A percentile compares a stretch with the other conserved stretches of the same genome.
These are phyloP conservation scores for Dryobota labecula DNA, from an alignment of 2,888 invertebrate genomes.

Conservation along the genomic window DNA sequence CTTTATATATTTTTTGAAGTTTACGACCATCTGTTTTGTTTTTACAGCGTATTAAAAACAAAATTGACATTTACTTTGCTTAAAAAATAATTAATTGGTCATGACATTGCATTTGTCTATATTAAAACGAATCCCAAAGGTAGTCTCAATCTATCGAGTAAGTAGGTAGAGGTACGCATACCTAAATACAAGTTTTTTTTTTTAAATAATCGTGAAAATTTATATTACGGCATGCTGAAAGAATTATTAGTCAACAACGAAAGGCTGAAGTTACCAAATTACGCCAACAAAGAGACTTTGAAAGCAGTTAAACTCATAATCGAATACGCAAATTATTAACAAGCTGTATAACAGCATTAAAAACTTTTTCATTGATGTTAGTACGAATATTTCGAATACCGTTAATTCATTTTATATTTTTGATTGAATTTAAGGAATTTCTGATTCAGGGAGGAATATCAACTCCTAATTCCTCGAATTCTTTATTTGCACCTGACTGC, in stretches of 20 bases:
- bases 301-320: slow-evolving; percentile 51
- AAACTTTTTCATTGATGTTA: slow-evolving; percentile 55
- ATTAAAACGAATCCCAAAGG: not conserved
- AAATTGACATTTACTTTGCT: not conserved
- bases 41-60: slow-evolving; percentile 9
- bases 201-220: slow-evolving; percentile 7
- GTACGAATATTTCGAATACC: slow-evolving; percentile 35
- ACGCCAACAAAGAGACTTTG: slow-evolving; percentile 36
- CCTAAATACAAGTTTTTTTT: slow-evolving; percentile 7
- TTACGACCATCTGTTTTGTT: slow-evolving; percentile 4
- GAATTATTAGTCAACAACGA: slow-evolving; percentile 38
- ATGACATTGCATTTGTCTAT: slow-evolving; percentile 3
- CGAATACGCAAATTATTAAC: slow-evolving; percentile 49
- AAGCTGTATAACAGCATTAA: slow-evolving; percentile 45
- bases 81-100: not conserved
- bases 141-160: not conserved
- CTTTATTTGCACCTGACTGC: too few relatives aligned
- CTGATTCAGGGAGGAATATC: not conserved
- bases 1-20: slow-evolving; percentile 5
- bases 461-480: not conserved
- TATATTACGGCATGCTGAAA: slow-evolving; percentile 10
- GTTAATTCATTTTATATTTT: slow-evolving; percentile 31
- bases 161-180: too few relatives aligned
- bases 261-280: slow-evolving; percentile 31
- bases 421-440: not conserved